Percentiles rank a stretch among this genome's conserved stretches.
Conservation (phyloP, 2,888 invertebrate species). For the Dendrolimus pini region DNA sequence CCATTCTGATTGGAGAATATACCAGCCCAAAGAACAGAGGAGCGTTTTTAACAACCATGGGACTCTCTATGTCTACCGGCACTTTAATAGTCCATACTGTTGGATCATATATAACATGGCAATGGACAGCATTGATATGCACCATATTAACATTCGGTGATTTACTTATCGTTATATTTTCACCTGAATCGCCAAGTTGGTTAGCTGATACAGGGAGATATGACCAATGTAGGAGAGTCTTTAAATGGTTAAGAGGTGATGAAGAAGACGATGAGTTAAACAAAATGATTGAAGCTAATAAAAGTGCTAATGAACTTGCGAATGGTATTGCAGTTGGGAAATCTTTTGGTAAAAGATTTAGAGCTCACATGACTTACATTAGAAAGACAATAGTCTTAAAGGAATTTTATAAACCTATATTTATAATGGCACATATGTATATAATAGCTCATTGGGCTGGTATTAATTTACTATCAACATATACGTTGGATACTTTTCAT, state of each 20-base stretch:
- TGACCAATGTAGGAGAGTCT: constrained; percentile 66
- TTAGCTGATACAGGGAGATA: constrained; percentile 69
- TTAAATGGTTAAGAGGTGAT: constrained; percentile 71
- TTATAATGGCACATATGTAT: constrained; percentile 45
- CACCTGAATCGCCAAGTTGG: constrained; percentile 80
- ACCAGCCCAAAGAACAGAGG: constrained; percentile 76
- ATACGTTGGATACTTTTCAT: constrained; percentile 34
- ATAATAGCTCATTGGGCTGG: constrained; percentile 42
- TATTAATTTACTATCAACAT: constrained; percentile 37
- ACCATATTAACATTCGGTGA: constrained; percentile 53
- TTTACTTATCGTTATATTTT: constrained; percentile 40
- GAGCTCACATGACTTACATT: constrained; percentile 19
- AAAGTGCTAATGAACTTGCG: constrained; percentile 20
- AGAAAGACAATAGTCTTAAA: constrained; percentile 27
- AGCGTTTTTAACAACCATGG: constrained; percentile 70
- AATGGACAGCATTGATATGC: constrained; percentile 62
- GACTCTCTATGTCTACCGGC: constrained; percentile 73
- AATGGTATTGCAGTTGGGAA: constrained; percentile 15
- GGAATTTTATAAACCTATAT: constrained; percentile 47
- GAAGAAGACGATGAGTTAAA: constrained; percentile 40
- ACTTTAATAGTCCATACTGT: constrained; percentile 75
- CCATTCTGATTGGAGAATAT: constrained; percentile 70
- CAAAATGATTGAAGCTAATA: constrained; percentile 25
- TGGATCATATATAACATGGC: constrained; percentile 75
- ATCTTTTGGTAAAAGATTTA: constrained; percentile 15